These are phyloP conservation scores for Lophius piscatorius DNA, from an alignment of 2,113 vertebrate species.

Conservation along the genomic window DNA sequence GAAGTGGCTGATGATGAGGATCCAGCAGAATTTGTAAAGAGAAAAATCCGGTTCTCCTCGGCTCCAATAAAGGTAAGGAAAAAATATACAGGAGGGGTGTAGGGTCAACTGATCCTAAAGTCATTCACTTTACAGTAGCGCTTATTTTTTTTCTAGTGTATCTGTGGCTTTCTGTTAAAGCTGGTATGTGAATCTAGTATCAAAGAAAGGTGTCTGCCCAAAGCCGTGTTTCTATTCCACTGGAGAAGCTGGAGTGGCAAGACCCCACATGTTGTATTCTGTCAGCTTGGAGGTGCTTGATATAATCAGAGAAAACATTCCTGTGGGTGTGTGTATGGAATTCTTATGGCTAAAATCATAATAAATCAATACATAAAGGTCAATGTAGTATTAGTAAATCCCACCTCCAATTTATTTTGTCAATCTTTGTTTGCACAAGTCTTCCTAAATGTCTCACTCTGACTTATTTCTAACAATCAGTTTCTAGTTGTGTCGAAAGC, in stretches of 20 bases:
- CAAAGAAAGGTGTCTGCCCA: slow-evolving; percentile 26
- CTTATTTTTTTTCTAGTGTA: slow-evolving; percentile 1
- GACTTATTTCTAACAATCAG: too few relatives aligned
- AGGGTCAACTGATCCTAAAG: background rate
- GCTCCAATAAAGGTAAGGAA: slow-evolving; percentile 86
- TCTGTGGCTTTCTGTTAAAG: slow-evolving; percentile 23
- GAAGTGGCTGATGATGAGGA: slow-evolving; percentile 81
- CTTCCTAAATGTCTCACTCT: slow-evolving; percentile 1
- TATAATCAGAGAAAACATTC: slow-evolving; percentile 29
- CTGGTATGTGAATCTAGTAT: slow-evolving; percentile 24
- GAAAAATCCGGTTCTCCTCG: slow-evolving; percentile 86
- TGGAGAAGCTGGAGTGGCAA: slow-evolving; percentile 44
- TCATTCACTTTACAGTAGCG: background rate
- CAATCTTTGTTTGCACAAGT: slow-evolving; percentile 3
- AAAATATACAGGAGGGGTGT: background rate
- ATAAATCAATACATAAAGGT: background rate
- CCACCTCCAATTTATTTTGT: background rate
- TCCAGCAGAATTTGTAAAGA: slow-evolving; percentile 67
- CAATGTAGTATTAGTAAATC: background rate
- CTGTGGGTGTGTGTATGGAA: background rate
- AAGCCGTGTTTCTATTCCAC: slow-evolving; percentile 49
- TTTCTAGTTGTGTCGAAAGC: too few relatives aligned
- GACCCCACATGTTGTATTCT: slow-evolving; percentile 58
- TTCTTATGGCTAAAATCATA: slow-evolving; percentile 1
- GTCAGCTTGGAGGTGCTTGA: slow-evolving; percentile 36